Conservation (phyloP, 1,140 invertebrate genomes). For the Drosophila lacertosa region DNA sequence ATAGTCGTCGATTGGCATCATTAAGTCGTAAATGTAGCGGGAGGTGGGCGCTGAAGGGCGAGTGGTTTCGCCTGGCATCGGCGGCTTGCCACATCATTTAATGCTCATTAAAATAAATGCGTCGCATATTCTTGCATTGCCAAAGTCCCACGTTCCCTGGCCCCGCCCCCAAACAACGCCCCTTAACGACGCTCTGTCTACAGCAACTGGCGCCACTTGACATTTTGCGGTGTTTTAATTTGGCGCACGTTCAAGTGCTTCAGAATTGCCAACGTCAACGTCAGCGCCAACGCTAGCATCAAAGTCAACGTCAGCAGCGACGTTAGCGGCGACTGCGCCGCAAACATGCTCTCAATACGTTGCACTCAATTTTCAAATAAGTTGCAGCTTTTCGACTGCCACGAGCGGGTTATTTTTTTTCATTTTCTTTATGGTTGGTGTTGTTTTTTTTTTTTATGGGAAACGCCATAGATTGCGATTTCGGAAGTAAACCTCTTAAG, state of each 20-base stretch:
- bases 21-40: conserved; percentile 76
- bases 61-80: not conserved
- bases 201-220: conserved; percentile 64
- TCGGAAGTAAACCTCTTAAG: conserved; percentile 19
- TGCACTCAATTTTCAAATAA: conserved; percentile 17
- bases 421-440: too few species aligned
- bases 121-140: conserved; percentile 42
- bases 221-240: conserved; percentile 81
- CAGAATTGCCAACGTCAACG: conserved; percentile 47
- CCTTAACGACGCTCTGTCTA: conserved; percentile 19
- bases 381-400: not conserved
- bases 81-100: conserved; percentile 77
- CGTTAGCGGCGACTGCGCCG: not conserved
- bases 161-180: not conserved
- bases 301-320: not conserved
- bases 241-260: conserved; percentile 71
- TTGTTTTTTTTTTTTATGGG: too few species aligned
- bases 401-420: too few species aligned
- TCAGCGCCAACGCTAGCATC: not conserved
- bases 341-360: not conserved
- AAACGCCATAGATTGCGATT: conserved; percentile 12
- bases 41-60: conserved; percentile 1
- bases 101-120: conserved; percentile 81
- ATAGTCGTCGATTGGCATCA: conserved; percentile 77
- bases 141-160: not conserved